phyloP scores from a whole-genome alignment of 2,113 vertebrate species.

The Channa argus region DNA sequence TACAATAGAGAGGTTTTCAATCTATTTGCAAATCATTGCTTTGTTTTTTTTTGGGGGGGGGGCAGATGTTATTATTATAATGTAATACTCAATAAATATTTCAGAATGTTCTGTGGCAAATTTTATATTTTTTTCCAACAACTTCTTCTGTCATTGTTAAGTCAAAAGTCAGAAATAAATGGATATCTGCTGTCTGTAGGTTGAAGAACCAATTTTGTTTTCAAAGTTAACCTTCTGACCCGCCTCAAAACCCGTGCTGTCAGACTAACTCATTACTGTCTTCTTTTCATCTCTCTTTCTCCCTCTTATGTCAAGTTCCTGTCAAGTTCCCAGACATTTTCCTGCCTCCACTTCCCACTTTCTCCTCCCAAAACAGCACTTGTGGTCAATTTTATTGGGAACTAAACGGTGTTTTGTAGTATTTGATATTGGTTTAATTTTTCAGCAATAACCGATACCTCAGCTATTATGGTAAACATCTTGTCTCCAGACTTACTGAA shows the following conservation, averaged over 20 bases:
- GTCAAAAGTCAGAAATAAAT: background rate
- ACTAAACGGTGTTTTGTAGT: background rate
- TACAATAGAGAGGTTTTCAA: too few relatives aligned
- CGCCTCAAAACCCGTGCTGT: background rate
- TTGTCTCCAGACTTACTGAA: conserved; percentile 31
- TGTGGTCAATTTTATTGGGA: background rate
- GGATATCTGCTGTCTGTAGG: background rate
- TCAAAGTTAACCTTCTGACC: background rate
- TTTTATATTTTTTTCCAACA: background rate
- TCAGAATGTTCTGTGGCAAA: too few relatives aligned
- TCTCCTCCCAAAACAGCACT: background rate
- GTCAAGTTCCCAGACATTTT: background rate
- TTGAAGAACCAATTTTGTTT: background rate
- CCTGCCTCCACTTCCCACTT: background rate
- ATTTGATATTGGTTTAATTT: conserved; percentile 4
- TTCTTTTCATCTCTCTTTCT: conserved; percentile 1
- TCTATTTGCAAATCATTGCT: too few relatives aligned
- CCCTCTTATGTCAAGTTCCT: background rate
- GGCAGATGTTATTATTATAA: too few relatives aligned
- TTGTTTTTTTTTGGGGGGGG: too few relatives aligned
- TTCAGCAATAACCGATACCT: background rate
- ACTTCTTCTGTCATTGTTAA: background rate
- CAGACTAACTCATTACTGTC: background rate
- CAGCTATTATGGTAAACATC: background rate
- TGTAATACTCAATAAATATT: too few relatives aligned